phyloP scores from a whole-genome alignment of 1,140 invertebrate genomes.

The Caenorhabditis latens region DNA sequence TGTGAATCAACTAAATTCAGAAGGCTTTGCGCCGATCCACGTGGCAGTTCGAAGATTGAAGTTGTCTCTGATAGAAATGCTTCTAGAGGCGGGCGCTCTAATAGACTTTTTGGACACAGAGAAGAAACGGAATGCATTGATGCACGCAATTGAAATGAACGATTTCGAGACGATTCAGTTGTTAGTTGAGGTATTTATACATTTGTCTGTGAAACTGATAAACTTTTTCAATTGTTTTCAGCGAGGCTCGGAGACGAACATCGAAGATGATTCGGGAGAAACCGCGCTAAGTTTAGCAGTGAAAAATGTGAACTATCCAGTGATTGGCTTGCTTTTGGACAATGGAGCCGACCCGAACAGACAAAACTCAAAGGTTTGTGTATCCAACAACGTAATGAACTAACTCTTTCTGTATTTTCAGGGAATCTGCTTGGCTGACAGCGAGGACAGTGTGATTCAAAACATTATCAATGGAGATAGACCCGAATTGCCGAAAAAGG shows the following conservation, averaged over 20 bases:
- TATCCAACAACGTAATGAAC: neutral
- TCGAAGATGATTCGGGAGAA: conserved; percentile 57
- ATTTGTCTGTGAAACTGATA: neutral
- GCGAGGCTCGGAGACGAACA: conserved; percentile 50
- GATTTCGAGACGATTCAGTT: conserved; percentile 60
- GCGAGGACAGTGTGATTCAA: conserved; percentile 16
- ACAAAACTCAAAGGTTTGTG: conserved; percentile 34
- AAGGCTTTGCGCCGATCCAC: conserved; percentile 58
- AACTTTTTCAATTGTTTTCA: neutral
- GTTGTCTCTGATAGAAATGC: conserved; percentile 60
- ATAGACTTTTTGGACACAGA: conserved; percentile 51
- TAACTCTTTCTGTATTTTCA: neutral
- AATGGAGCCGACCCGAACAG: conserved; percentile 58
- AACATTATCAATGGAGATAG: conserved; percentile 50
- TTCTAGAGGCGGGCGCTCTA: conserved; percentile 48
- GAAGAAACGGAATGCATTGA: conserved; percentile 53
- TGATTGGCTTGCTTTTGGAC: conserved; percentile 58
- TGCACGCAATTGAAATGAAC: conserved; percentile 64
- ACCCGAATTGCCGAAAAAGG: conserved; percentile 22
- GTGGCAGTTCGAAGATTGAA: conserved; percentile 63
- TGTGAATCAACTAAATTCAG: conserved; percentile 60
- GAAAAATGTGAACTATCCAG: conserved; percentile 54
- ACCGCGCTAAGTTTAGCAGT: conserved; percentile 48
- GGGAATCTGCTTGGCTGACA: conserved; percentile 25
- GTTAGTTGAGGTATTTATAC: conserved; percentile 52